Evolutionary conservation across 2,797 vertebrate genomes (phyloP).

Genomic region (Clarias laeviceps): DNA sequence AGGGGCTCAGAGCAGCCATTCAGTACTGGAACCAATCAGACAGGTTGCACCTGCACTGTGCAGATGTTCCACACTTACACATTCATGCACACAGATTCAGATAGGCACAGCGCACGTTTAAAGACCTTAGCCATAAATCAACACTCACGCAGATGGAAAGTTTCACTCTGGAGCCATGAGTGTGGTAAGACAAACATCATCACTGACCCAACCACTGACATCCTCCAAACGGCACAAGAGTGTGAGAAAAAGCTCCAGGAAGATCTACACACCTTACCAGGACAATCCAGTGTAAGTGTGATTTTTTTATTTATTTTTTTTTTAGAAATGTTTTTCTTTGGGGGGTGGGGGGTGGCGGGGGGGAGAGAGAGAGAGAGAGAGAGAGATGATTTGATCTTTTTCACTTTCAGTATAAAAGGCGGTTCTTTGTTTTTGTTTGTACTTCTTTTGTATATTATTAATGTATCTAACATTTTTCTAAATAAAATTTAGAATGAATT

Average conservation of each 20-base stretch:
- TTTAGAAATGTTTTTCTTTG: no score
- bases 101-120: slow-evolving; percentile 20
- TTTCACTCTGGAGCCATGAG: slow-evolving; percentile 69
- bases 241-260: slow-evolving; percentile 77
- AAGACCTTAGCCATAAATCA: not conserved
- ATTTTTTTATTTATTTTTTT: not conserved
- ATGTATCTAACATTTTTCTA: not conserved
- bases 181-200: slow-evolving; percentile 64
- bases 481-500: not conserved
- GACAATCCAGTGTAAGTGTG: slow-evolving; percentile 80
- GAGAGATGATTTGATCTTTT: not conserved
- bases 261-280: slow-evolving; percentile 80
- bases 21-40: slow-evolving; percentile 54
- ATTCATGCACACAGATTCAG: not conserved
- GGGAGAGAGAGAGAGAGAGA: no score
- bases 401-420: not conserved
- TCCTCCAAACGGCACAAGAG: slow-evolving; percentile 79
- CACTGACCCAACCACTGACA: slow-evolving; percentile 67
- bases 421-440: not conserved
- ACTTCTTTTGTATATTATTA: not conserved
- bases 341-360: no score
- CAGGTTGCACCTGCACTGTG: slow-evolving; percentile 28
- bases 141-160: slow-evolving; percentile 34
- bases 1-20: slow-evolving; percentile 54
- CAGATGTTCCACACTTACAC: slow-evolving; percentile 23